phyloP scores from a whole-genome alignment of 2,113 vertebrate genomes.

The Crotalus tigris region DNA sequence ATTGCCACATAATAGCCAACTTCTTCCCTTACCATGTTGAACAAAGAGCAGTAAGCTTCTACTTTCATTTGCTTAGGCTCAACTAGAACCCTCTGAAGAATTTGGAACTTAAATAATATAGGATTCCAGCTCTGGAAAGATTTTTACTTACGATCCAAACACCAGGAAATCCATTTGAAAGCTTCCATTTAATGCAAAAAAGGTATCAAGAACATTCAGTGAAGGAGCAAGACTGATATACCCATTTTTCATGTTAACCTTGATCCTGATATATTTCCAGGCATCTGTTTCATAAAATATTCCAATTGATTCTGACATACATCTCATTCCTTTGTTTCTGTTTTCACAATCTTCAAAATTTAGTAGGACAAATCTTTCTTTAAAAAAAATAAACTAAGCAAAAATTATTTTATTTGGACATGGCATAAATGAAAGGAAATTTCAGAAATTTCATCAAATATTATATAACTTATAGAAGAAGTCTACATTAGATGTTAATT shows the following conservation, averaged over 20 bases:
- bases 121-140: neutral
- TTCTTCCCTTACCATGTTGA: neutral
- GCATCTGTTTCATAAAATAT: neutral
- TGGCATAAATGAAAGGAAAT: conserved; percentile 6
- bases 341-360: neutral
- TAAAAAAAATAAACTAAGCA: neutral
- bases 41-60: neutral
- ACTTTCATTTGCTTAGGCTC: neutral
- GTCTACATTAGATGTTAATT: conserved; percentile 4
- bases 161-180: neutral
- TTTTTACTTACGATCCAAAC: neutral
- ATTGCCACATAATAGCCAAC: neutral
- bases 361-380: neutral
- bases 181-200: neutral
- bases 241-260: neutral
- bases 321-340: neutral
- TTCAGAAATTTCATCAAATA: neutral
- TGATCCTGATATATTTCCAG: neutral
- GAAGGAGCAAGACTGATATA: neutral
- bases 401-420: neutral
- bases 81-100: neutral
- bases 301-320: neutral
- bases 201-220: neutral
- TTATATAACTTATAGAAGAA: neutral
- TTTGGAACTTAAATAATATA: neutral